A percentile compares a stretch with the other conserved stretches of the same genome.
phyloP scores from a whole-genome alignment of 2,888 invertebrate genomes.

The Mesoligia furuncula region DNA sequence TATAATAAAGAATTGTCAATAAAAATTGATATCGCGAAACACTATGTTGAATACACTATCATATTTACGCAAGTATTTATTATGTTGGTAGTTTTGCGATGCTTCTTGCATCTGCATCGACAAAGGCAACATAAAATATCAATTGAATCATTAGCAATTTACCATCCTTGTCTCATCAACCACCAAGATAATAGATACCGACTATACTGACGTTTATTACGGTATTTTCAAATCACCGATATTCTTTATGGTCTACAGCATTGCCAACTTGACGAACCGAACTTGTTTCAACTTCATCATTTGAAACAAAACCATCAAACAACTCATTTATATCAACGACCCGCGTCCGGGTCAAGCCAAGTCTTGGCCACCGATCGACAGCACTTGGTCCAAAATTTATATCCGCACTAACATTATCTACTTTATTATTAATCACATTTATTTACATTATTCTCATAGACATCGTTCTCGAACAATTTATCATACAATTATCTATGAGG shows the following conservation, averaged over 20 bases:
- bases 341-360: conserved; percentile 52
- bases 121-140: neutral
- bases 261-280: conserved; percentile 30
- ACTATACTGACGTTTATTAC: neutral
- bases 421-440: conserved; percentile 67
- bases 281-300: conserved; percentile 16
- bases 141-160: neutral
- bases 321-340: conserved; percentile 39
- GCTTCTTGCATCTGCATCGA: neutral
- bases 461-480: conserved; percentile 54
- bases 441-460: conserved; percentile 72
- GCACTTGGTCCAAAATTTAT: conserved; percentile 87
- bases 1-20: neutral
- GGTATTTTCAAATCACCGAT: neutral
- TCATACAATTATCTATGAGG: conserved; percentile 50
- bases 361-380: conserved; percentile 80
- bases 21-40: neutral
- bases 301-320: conserved; percentile 26
- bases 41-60: neutral
- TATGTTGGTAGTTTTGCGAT: conserved; percentile 12
- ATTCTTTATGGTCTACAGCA: neutral
- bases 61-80: neutral
- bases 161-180: too few relatives aligned
- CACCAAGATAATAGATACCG: conserved; percentile 20
- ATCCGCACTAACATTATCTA: conserved; percentile 70